Conservation (phyloP, 2,113 vertebrate species). For the Tinamus guttatus region DNA sequence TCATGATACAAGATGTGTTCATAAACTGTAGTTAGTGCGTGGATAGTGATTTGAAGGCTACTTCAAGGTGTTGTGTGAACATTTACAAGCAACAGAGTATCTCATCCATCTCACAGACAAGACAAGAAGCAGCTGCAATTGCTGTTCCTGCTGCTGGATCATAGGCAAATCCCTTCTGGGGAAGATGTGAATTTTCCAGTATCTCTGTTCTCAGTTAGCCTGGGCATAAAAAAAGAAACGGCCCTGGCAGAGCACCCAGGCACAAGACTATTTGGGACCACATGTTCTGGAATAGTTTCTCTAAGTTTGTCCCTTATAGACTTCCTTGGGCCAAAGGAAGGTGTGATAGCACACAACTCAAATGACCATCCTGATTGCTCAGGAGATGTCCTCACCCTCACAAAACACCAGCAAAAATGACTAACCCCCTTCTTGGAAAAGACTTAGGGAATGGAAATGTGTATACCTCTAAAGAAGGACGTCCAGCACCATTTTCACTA, state of each 20-base stretch:
- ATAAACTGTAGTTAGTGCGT: neutral
- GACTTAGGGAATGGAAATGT: neutral
- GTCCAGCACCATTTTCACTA: neutral
- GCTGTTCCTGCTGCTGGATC: neutral
- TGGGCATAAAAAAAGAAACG: neutral
- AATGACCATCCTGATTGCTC: neutral
- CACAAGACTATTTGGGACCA: neutral
- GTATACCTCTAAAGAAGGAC: neutral
- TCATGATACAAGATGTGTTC: neutral
- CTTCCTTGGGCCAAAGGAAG: neutral
- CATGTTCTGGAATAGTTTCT: neutral
- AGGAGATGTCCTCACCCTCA: neutral
- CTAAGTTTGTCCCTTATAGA: neutral
- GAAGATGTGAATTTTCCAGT: neutral
- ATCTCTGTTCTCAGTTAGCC: neutral
- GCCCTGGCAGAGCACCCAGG: neutral
- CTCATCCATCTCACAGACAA: neutral
- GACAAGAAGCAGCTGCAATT: conserved; percentile 1
- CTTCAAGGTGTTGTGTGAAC: conserved; percentile 12
- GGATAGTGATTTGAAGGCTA: conserved; percentile 8
- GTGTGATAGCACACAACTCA: neutral
- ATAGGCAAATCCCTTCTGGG: neutral
- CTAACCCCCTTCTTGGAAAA: neutral
- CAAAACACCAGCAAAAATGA: neutral
- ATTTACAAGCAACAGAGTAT: neutral